Evolutionary conservation across 2,113 vertebrate species (phyloP).

Genomic region (Callithrix jacchus): DNA sequence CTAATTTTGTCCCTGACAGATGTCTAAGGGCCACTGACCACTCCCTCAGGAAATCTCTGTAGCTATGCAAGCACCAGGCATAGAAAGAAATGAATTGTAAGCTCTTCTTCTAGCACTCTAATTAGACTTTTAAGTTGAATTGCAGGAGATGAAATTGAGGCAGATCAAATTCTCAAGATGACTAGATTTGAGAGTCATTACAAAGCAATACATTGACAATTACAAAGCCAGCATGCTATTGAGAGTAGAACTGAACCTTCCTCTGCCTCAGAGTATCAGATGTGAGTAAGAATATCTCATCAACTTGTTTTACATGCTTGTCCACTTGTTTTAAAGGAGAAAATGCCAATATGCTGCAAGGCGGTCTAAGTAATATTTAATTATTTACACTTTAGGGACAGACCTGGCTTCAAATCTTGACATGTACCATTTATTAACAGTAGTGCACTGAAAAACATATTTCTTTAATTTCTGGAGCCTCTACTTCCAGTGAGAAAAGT

Average conservation of each 20-base stretch:
- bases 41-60: background rate
- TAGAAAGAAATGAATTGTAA: constrained; percentile 26
- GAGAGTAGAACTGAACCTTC: background rate
- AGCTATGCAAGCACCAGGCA: background rate
- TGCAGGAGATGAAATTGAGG: constrained; percentile 39
- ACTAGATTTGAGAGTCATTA: constrained; percentile 41
- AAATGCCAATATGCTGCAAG: background rate
- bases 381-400: background rate
- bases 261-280: background rate
- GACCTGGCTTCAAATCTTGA: background rate
- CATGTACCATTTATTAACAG: background rate
- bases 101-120: constrained; percentile 39
- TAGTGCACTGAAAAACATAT: background rate
- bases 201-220: constrained; percentile 13
- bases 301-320: background rate
- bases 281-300: background rate
- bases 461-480: background rate
- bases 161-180: constrained; percentile 38
- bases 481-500: background rate
- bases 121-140: constrained; percentile 47
- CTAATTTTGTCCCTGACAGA: background rate
- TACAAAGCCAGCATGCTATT: background rate
- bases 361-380: background rate
- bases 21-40: background rate
- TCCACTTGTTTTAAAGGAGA: background rate